Evolutionary conservation across 2,888 invertebrate species (phyloP).

Genomic region (Polydrusus tereticollis): DNA sequence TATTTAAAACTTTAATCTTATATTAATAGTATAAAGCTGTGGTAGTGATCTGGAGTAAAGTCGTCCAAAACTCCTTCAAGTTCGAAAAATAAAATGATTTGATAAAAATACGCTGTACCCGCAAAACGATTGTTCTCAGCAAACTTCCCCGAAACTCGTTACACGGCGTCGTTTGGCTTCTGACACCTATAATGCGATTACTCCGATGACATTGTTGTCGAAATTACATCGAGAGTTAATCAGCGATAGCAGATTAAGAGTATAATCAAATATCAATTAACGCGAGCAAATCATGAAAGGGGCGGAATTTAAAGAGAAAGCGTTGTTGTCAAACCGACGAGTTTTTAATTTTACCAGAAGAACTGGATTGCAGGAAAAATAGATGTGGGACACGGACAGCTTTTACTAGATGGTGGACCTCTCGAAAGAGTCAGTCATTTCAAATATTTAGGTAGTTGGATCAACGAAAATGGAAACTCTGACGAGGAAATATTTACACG

Average conservation of each 20-base stretch:
- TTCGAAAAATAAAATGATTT: background rate
- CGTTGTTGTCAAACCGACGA: constrained; percentile 5
- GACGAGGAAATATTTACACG: too few species aligned
- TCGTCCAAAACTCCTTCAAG: background rate
- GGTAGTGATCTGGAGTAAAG: background rate
- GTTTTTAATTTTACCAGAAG: background rate
- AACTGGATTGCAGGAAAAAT: background rate
- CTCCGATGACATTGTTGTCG: constrained; percentile 14
- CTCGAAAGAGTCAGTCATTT: too few species aligned
- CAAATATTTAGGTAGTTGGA: too few species aligned
- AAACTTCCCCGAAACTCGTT: constrained; percentile 15
- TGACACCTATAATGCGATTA: constrained; percentile 20
- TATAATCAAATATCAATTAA: constrained; percentile 21
- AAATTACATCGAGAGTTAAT: constrained; percentile 18
- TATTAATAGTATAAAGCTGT: too few species aligned
- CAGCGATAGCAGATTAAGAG: constrained; percentile 15
- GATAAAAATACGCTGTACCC: background rate
- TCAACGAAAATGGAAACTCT: too few species aligned
- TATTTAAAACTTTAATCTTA: too few species aligned
- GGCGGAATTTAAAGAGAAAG: background rate
- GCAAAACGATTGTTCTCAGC: background rate
- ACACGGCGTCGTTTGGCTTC: constrained; percentile 11
- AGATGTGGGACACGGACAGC: too few species aligned
- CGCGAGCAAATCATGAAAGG: constrained; percentile 11
- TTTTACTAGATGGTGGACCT: too few species aligned